Base-by-base conservation (phyloP, 2,113 vertebrate species). In the Acinonyx jubatus region DNA sequence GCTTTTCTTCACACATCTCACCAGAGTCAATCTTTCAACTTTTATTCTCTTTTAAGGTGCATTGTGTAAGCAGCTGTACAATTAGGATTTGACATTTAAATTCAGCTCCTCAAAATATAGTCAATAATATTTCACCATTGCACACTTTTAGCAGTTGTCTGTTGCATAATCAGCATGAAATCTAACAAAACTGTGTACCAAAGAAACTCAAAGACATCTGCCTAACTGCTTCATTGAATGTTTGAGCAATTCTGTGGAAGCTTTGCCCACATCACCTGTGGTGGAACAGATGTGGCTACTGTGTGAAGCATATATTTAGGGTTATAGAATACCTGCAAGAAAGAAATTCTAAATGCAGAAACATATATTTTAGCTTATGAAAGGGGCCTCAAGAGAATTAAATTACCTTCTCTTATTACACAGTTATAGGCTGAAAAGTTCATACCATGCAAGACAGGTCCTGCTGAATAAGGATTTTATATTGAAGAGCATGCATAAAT, bases 201-300 rank as follows among this genome's bases (percentile, higher is more conserved):
- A 85, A 97, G 96, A 96, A 98, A 96, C 71, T 73, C 94, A 91
- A 71, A 97, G 96, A 97, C 94, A 97, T 97, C 97, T 98, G 96
- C 94, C 97, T 97, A 91, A 94, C 97, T 80, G 96, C 84, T 95
- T 97, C 97, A 98, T 94, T 81, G 92, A 95, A 83, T 71, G 23
- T 92, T 89, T 89, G 66, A 96, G 96, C 84, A 89, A 82, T 97
- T 98, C 81, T 5, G 0, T 18, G 41, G 94, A 90, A 95, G 55
- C 61, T 94, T 65, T 95, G 36, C 57, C 65, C 29, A 8, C 84
- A 68, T 96, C 95, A 98, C 98, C 97, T 98, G 90, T 97, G 97
- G 95, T 65, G 73, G 95, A 97, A 97, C 97, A 98, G 98, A 98
- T 98, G 98, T 50, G 73, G 71, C 29, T 38, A 82, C 96, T 50